These are phyloP conservation scores for Pteruthius melanotis DNA, from an alignment of 2,113 vertebrate species.

Conservation along the genomic window DNA sequence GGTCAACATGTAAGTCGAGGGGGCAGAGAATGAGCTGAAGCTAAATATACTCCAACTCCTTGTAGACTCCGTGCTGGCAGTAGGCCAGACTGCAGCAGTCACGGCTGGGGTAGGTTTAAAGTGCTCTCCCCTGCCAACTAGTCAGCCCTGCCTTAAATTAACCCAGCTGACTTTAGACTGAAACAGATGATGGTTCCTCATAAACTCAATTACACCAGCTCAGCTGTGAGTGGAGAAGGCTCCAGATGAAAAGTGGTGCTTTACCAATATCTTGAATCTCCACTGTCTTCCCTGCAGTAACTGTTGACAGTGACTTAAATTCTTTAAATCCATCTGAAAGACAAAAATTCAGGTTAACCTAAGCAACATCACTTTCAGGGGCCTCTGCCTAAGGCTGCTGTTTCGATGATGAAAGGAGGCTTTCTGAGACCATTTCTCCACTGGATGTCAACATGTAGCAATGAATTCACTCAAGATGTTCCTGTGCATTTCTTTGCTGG, in stretches of 20 bases:
- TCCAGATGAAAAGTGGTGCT: background rate
- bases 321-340: constrained; percentile 13
- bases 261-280: background rate
- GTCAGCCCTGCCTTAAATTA: constrained; percentile 52
- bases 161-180: constrained; percentile 11
- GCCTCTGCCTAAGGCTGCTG: background rate
- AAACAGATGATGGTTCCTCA: constrained; percentile 30
- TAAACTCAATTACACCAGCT: constrained; percentile 2
- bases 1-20: background rate
- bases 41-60: constrained; percentile 48
- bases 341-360: constrained; percentile 9
- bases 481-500: background rate
- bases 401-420: background rate
- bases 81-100: background rate
- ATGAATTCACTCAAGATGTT: constrained; percentile 28
- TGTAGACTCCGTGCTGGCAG: background rate
- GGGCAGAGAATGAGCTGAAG: constrained; percentile 18
- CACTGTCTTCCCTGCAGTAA: background rate
- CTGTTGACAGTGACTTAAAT: constrained; percentile 35
- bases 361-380: background rate
- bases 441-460: background rate
- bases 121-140: constrained; percentile 9
- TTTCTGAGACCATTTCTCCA: constrained; percentile 2
- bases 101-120: constrained; percentile 24
- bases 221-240: background rate